Evolutionary conservation across 2,797 vertebrate species (phyloP).

Genomic region (Zenarchopterus dispar): DNA sequence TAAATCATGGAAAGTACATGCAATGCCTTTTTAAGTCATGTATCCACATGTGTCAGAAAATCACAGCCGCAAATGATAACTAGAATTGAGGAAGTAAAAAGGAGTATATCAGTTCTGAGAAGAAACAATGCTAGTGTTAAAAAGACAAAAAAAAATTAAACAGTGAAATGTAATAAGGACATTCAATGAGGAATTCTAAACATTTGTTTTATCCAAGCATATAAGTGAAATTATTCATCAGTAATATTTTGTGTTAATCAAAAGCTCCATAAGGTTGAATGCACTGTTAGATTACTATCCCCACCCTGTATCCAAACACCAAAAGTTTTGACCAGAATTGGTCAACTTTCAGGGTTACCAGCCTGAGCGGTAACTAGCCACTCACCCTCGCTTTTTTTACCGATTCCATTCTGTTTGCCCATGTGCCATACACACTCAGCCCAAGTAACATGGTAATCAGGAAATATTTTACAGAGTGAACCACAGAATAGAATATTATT

Average conservation of each 20-base stretch:
- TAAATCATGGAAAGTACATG: conserved; percentile 64
- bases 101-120: conserved; percentile 18
- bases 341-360: too few species aligned
- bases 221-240: not conserved
- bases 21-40: conserved; percentile 77
- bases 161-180: not conserved
- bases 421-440: too few species aligned
- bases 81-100: conserved; percentile 42
- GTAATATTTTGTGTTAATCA: not conserved
- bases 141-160: not conserved
- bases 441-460: too few species aligned
- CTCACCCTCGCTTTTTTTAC: too few species aligned
- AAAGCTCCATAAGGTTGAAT: too few species aligned
- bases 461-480: too few species aligned
- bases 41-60: conserved; percentile 72
- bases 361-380: too few species aligned
- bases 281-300: too few species aligned
- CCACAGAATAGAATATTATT: too few species aligned
- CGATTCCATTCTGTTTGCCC: too few species aligned
- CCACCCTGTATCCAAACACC: too few species aligned
- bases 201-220: not conserved
- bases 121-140: not conserved
- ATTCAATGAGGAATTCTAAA: not conserved
- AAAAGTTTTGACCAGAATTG: too few species aligned
- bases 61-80: conserved; percentile 53